These are phyloP conservation scores for Hepsetus odoe DNA, from an alignment of 2,113 vertebrate genomes.

Conservation along the genomic window DNA sequence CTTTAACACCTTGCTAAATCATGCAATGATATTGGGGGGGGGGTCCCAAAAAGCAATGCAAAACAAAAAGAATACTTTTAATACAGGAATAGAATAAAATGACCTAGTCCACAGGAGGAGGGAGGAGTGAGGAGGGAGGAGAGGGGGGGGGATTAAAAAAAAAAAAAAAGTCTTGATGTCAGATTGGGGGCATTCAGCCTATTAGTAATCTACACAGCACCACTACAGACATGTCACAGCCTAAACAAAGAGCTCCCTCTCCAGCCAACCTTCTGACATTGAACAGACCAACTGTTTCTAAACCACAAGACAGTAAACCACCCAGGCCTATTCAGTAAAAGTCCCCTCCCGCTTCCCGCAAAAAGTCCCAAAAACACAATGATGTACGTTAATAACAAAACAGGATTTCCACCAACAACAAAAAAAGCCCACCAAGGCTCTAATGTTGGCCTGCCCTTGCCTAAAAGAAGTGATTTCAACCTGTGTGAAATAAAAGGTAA, in stretches of 20 bases:
- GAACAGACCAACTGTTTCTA: constrained; percentile 23
- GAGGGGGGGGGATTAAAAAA: too few species aligned
- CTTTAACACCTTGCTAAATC: not conserved
- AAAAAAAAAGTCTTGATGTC: not conserved
- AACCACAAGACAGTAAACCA: constrained; percentile 26
- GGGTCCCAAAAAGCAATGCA: not conserved
- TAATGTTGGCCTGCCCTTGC: not conserved
- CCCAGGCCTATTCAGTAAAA: constrained; percentile 3
- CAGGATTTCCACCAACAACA: not conserved
- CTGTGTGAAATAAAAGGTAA: not conserved
- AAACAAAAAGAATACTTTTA: constrained; percentile 14
- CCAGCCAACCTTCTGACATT: constrained; percentile 8
- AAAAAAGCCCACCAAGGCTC: not conserved
- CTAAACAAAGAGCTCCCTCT: constrained; percentile 24
- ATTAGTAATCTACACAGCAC: constrained; percentile 23
- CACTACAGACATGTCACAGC: constrained; percentile 22
- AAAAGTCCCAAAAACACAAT: not conserved
- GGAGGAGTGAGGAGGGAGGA: too few species aligned
- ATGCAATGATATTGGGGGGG: too few species aligned
- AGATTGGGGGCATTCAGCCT: not conserved
- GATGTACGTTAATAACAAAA: not conserved
- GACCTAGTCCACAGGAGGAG: constrained; percentile 6
- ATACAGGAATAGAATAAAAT: not conserved
- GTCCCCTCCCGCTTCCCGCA: not conserved
- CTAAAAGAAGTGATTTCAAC: not conserved